These are phyloP conservation scores for Sebastes umbrosus DNA, from an alignment of 2,797 vertebrate species.

Conservation along the genomic window DNA sequence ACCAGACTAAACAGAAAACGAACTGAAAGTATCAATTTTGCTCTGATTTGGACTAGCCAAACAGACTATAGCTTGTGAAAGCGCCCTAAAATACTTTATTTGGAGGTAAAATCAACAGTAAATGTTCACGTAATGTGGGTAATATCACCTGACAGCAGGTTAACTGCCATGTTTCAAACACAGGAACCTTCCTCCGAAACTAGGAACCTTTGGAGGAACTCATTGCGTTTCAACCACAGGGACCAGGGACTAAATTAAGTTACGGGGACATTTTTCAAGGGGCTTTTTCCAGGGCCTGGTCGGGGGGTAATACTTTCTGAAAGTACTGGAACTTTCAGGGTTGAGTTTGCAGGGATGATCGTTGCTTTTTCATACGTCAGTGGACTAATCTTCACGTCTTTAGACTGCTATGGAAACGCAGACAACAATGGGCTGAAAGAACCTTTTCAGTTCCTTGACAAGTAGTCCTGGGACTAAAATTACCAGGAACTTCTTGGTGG, in stretches of 20 bases:
- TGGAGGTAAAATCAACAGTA: too few species aligned
- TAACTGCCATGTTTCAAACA: accelerated
- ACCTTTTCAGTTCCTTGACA: not conserved
- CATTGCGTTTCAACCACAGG: not conserved
- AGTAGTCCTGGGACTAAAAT: too few species aligned
- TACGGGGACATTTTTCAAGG: not conserved
- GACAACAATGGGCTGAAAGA: not conserved
- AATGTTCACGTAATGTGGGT: too few species aligned
- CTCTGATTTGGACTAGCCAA: too few species aligned
- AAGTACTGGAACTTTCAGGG: not conserved
- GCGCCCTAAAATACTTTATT: too few species aligned
- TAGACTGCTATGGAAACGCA: not conserved
- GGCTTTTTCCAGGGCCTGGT: not conserved
- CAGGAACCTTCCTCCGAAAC: not conserved
- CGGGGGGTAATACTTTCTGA: not conserved
- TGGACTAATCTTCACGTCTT: not conserved
- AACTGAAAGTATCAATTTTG: too few species aligned
- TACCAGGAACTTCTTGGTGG: too few species aligned
- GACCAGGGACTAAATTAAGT: not conserved
- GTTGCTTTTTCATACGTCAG: not conserved
- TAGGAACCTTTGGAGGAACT: not conserved
- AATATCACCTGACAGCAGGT: not conserved
- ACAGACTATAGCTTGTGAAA: too few species aligned
- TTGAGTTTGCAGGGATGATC: not conserved
- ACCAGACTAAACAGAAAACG: too few species aligned